phyloP scores from a whole-genome alignment of 2,113 vertebrate genomes.

The Condylura cristata region DNA sequence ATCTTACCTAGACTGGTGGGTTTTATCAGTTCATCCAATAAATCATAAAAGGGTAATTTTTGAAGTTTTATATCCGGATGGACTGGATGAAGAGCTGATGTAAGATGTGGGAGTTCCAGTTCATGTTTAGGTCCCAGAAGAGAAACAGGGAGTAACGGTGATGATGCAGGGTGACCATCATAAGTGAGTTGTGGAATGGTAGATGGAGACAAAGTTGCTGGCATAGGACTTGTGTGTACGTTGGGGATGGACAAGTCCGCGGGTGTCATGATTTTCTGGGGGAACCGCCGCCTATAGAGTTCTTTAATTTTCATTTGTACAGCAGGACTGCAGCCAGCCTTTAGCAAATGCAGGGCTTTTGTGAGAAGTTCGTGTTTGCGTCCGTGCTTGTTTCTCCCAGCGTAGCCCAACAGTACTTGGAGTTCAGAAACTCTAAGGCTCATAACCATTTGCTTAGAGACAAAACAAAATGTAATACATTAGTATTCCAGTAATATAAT shows the following conservation, averaged over 20 bases:
- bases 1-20: slow-evolving; percentile 97
- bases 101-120: slow-evolving; percentile 95
- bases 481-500: slow-evolving; percentile 55
- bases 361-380: slow-evolving; percentile 99
- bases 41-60: slow-evolving; percentile 97
- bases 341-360: slow-evolving; percentile 97
- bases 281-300: slow-evolving; percentile 97
- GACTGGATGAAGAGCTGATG: slow-evolving; percentile 95
- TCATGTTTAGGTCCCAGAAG: slow-evolving; percentile 98
- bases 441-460: slow-evolving; percentile 99
- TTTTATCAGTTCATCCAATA: slow-evolving; percentile 99
- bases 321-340: slow-evolving; percentile 97
- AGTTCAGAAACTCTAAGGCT: slow-evolving; percentile 99
- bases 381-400: slow-evolving; percentile 98
- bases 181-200: slow-evolving; percentile 93
- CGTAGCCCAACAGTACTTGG: slow-evolving; percentile 99
- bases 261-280: slow-evolving; percentile 96
- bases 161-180: slow-evolving; percentile 93
- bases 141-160: slow-evolving; percentile 95
- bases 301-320: slow-evolving; percentile 99
- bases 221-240: slow-evolving; percentile 93
- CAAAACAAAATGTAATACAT: slow-evolving; percentile 75
- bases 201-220: slow-evolving; percentile 90
- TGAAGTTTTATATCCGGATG: slow-evolving; percentile 99
- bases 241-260: slow-evolving; percentile 93